A percentile compares a stretch with the other conserved stretches of the same genome.
These are phyloP conservation scores for Adelosebastes latens DNA, from an alignment of 2,797 vertebrate genomes.

Conservation along the genomic window DNA sequence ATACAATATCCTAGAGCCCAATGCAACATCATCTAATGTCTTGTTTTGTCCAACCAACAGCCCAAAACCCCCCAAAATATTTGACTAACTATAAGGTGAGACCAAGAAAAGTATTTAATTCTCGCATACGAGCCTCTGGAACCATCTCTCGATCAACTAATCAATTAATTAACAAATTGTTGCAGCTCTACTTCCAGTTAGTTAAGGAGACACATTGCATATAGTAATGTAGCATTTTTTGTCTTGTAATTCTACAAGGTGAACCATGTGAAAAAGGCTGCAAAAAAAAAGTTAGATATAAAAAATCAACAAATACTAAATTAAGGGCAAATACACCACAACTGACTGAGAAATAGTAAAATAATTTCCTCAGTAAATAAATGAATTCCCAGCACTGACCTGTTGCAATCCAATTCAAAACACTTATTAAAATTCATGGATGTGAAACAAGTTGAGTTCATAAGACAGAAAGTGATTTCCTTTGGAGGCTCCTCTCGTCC, in stretches of 20 bases:
- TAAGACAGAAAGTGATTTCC: conserved; percentile 7
- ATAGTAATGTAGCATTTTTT: background rate
- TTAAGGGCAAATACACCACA: background rate
- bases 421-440: background rate
- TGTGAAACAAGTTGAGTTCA: background rate
- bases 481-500: background rate
- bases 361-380: background rate
- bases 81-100: background rate
- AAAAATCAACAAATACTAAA: background rate
- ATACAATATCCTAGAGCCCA: too few species aligned
- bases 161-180: background rate
- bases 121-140: background rate
- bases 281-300: background rate
- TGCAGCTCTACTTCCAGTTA: background rate
- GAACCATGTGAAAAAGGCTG: background rate
- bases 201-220: background rate
- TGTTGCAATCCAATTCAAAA: background rate
- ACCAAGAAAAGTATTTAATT: background rate
- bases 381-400: background rate
- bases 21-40: background rate
- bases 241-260: background rate
- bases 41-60: background rate
- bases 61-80: background rate
- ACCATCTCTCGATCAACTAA: background rate
- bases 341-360: background rate